Evolutionary conservation across 2,113 vertebrate genomes (phyloP).

Genomic region (Irena cyanogastra): DNA sequence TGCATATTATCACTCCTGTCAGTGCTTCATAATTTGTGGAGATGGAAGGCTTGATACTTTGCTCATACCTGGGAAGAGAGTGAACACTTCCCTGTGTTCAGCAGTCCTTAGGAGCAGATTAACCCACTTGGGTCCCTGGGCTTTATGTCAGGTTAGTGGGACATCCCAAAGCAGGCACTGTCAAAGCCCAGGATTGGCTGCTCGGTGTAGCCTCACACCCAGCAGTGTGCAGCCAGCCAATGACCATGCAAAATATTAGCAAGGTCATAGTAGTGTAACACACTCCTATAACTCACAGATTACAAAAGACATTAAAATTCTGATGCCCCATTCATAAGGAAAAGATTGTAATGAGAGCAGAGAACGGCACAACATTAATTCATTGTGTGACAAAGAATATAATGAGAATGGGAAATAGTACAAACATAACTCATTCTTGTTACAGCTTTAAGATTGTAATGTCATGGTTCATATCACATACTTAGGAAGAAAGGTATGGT

Average conservation of each 20-base stretch:
- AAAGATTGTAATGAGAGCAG: conserved; percentile 81
- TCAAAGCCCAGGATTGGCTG: conserved; percentile 60
- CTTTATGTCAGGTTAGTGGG: conserved; percentile 30
- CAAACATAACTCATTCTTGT: conserved; percentile 83
- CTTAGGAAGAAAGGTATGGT: conserved; percentile 72
- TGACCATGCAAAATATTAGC: conserved; percentile 75
- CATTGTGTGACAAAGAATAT: conserved; percentile 84
- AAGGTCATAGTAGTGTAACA: conserved; percentile 77
- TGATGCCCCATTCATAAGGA: conserved; percentile 81
- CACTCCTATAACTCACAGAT: conserved; percentile 77
- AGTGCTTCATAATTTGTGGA: not conserved
- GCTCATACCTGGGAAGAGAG: not conserved
- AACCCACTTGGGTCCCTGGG: not conserved
- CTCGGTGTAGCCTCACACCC: conserved; percentile 44
- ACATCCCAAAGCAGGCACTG: not conserved
- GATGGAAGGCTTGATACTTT: not conserved
- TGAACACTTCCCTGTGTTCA: not conserved
- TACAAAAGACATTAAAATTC: conserved; percentile 82
- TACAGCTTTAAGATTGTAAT: conserved; percentile 84
- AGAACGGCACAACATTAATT: conserved; percentile 83
- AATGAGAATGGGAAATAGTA: conserved; percentile 84
- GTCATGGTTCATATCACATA: conserved; percentile 83
- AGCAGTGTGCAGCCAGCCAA: conserved; percentile 50
- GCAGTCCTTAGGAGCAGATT: not conserved
- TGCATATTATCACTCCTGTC: not conserved